Evolutionary conservation across 2,797 vertebrate genomes (phyloP).

Genomic region (Anguilla megastoma): DNA sequence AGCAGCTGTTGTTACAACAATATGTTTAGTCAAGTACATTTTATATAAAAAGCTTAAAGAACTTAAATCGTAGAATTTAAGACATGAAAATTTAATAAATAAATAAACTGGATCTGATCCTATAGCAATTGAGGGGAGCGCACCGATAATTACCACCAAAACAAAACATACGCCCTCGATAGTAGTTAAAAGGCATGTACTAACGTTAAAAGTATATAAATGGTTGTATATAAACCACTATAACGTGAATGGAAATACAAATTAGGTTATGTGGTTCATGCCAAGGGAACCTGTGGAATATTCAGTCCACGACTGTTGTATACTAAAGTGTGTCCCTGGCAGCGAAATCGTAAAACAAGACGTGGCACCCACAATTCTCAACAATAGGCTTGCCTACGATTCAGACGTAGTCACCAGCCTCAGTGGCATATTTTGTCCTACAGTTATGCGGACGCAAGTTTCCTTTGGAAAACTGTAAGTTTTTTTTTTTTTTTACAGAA

Average conservation of each 20-base stretch:
- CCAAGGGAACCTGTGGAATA: slow-evolving; percentile 48
- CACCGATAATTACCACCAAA: neutral
- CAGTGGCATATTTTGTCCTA: neutral
- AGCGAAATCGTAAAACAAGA: slow-evolving; percentile 36
- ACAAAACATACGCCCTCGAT: neutral
- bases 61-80: neutral
- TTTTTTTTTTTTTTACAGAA: neutral
- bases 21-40: neutral
- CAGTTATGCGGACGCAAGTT: neutral
- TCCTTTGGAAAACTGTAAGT: neutral
- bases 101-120: too few species aligned
- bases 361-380: slow-evolving; percentile 55
- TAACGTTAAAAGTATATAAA: neutral
- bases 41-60: neutral
- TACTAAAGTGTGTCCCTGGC: neutral
- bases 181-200: neutral
- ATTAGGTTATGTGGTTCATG: neutral
- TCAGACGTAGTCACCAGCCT: slow-evolving; percentile 25
- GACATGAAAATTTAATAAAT: too few species aligned
- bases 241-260: neutral
- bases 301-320: slow-evolving; percentile 23
- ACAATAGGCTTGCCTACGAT: slow-evolving; percentile 26
- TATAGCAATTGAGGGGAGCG: too few species aligned
- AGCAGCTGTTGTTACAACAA: neutral
- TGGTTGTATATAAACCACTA: neutral